A percentile compares a stretch with the other conserved stretches of the same genome.
These are phyloP conservation scores for Cyclophora punctaria DNA, from an alignment of 2,888 invertebrate genomes.

Conservation along the genomic window DNA sequence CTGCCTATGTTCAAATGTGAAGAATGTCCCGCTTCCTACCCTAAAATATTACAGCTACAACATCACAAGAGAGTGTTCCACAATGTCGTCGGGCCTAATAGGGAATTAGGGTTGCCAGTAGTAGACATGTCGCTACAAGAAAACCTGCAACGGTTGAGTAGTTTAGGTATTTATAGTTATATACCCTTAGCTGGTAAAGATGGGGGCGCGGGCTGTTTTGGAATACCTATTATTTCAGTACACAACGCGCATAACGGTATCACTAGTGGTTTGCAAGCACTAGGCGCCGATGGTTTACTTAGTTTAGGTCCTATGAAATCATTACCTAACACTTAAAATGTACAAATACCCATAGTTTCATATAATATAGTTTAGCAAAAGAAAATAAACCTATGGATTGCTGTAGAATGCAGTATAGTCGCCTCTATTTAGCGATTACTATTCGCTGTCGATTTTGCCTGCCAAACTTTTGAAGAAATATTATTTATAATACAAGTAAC, in stretches of 20 bases:
- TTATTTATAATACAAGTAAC: too few relatives aligned
- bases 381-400: too few relatives aligned
- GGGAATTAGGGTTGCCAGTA: slow-evolving; percentile 82
- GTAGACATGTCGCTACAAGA: slow-evolving; percentile 82
- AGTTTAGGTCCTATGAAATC: slow-evolving; percentile 82
- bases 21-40: slow-evolving; percentile 82
- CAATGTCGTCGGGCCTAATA: slow-evolving; percentile 56
- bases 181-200: slow-evolving; percentile 81
- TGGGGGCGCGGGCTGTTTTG: slow-evolving; percentile 78
- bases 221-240: slow-evolving; percentile 81
- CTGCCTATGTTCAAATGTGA: slow-evolving; percentile 76
- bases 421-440: too few relatives aligned
- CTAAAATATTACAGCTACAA: slow-evolving; percentile 80
- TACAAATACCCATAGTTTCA: too few relatives aligned
- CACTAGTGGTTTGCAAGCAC: slow-evolving; percentile 73
- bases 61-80: slow-evolving; percentile 71
- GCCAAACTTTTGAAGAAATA: too few relatives aligned
- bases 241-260: slow-evolving; percentile 78
- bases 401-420: too few relatives aligned
- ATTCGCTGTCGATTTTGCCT: too few relatives aligned
- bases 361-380: too few relatives aligned
- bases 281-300: slow-evolving; percentile 81
- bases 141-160: slow-evolving; percentile 77
- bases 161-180: slow-evolving; percentile 82
- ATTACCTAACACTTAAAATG: slow-evolving; percentile 55